Conservation (phyloP, 2,888 invertebrate species). For the Coenonympha arcania region DNA sequence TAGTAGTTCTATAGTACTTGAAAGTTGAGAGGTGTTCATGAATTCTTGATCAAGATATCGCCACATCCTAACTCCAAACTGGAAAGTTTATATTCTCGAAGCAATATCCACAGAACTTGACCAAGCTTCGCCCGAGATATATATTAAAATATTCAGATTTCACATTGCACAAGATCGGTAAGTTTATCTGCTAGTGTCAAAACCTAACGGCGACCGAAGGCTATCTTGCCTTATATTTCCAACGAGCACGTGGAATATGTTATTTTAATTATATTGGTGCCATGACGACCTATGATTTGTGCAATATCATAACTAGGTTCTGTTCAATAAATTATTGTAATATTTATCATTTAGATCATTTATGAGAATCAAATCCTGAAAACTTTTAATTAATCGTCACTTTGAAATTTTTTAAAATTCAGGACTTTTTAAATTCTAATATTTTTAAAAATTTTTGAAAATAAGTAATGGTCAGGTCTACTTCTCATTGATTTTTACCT, state of each 20-base stretch:
- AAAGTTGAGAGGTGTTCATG: background rate
- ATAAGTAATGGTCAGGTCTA: no score
- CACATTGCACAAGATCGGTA: slow-evolving; percentile 15
- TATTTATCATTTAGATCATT: no score
- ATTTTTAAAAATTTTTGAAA: no score
- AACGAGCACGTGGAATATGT: background rate
- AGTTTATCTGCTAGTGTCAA: slow-evolving; percentile 20
- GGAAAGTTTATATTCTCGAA: background rate
- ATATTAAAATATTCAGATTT: slow-evolving; percentile 23
- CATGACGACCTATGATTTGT: background rate
- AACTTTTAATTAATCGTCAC: no score
- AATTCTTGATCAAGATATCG: background rate
- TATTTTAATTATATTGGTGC: background rate
- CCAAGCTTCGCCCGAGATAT: slow-evolving; percentile 9
- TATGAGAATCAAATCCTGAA: no score
- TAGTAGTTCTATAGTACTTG: no score
- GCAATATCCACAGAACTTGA: slow-evolving; percentile 2
- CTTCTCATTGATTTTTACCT: no score
- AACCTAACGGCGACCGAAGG: background rate
- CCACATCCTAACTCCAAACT: background rate
- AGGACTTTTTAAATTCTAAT: no score
- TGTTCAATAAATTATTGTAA: no score
- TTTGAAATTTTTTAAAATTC: no score
- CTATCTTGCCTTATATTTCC: background rate
- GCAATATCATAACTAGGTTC: no score